Conservation (phyloP, 2,888 invertebrate species). For the Caenorhabditis sp. region DNA sequence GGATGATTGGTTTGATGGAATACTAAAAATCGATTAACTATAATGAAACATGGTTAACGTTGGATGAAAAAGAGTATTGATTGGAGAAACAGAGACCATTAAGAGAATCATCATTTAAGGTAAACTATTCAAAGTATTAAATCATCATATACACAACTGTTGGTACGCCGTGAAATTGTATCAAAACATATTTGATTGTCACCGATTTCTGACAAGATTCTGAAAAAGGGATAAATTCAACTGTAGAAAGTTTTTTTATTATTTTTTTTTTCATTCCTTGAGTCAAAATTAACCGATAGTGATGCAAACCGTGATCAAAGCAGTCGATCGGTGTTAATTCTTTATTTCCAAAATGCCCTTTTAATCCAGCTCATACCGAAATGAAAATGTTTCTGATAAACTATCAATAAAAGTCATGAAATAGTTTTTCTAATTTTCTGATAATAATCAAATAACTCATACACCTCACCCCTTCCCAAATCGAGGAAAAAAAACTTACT, state of each 20-base stretch:
- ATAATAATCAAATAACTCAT: too few species aligned
- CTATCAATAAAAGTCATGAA: too few species aligned
- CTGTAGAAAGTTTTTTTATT: too few species aligned
- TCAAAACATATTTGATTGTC: not conserved
- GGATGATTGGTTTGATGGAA: not conserved
- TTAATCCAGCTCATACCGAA: too few species aligned
- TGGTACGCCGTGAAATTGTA: not conserved
- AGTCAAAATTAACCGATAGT: too few species aligned
- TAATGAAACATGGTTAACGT: conserved; percentile 3
- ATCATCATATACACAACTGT: not conserved
- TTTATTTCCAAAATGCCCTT: too few species aligned
- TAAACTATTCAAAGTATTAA: not conserved
- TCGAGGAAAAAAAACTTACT: not conserved
- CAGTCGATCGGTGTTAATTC: too few species aligned
- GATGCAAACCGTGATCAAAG: too few species aligned
- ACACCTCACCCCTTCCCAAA: too few species aligned
- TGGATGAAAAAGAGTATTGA: not conserved
- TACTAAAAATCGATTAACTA: conserved; percentile 7
- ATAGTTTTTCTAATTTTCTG: too few species aligned
- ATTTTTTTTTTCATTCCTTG: too few species aligned
- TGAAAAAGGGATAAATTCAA: not conserved
- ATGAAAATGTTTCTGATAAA: too few species aligned
- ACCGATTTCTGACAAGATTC: not conserved
- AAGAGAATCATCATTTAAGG: not conserved
- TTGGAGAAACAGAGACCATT: not conserved